phyloP scores from a whole-genome alignment of 1,140 invertebrate genomes.

The Procambarus clarkii region DNA sequence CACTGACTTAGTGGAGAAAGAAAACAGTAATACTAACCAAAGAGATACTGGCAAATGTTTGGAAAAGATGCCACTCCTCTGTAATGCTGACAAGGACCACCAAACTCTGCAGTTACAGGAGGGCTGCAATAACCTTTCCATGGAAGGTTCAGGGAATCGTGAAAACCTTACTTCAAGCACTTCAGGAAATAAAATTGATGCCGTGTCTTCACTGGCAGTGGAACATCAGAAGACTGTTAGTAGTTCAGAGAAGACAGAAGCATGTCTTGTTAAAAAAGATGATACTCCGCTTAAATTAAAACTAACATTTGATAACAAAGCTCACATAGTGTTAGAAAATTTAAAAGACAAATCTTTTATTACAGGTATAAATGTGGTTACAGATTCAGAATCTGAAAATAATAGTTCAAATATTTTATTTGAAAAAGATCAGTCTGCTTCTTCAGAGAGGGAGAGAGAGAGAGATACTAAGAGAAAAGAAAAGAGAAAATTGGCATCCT shows the following conservation, averaged over 20 bases:
- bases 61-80: neutral
- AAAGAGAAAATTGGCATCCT: neutral
- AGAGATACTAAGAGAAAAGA: neutral
- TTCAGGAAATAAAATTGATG: neutral
- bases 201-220: too few relatives aligned
- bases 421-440: too few relatives aligned
- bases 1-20: neutral
- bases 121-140: neutral
- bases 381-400: neutral
- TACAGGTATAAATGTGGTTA: neutral
- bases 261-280: neutral
- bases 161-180: neutral
- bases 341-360: neutral
- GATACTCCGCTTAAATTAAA: neutral
- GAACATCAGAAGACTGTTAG: too few relatives aligned
- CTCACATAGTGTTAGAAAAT: neutral
- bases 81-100: neutral
- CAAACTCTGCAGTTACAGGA: neutral
- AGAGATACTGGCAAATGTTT: neutral
- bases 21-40: neutral
- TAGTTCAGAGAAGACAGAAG: too few relatives aligned
- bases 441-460: neutral
- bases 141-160: neutral
- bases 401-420: neutral
- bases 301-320: neutral